These are phyloP conservation scores for Zaprionus africanus DNA, from an alignment of 1,140 invertebrate genomes.

Conservation along the genomic window DNA sequence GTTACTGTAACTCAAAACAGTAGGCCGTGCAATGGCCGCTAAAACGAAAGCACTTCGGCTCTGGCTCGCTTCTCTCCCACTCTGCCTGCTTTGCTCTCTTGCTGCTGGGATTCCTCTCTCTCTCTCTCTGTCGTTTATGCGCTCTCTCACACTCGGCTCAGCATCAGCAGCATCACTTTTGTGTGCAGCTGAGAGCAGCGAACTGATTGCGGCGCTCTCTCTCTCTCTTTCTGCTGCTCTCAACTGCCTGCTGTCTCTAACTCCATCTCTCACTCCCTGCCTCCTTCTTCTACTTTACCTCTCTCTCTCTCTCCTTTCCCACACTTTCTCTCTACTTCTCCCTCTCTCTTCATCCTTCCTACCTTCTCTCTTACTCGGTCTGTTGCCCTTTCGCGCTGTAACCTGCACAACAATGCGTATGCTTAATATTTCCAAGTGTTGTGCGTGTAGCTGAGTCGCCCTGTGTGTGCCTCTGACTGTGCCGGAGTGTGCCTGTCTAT, in stretches of 20 bases:
- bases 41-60: conserved; percentile 42
- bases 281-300: neutral
- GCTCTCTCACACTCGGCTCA: neutral
- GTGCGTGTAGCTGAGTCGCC: neutral
- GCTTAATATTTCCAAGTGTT: conserved; percentile 48
- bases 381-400: conserved; percentile 43
- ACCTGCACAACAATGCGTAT: conserved; percentile 74
- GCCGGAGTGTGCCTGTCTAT: neutral
- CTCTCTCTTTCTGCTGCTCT: neutral
- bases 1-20: conserved; percentile 68
- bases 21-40: conserved; percentile 73
- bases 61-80: conserved; percentile 2
- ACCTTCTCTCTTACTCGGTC: neutral
- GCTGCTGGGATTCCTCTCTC: no score
- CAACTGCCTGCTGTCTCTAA: neutral
- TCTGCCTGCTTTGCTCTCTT: neutral
- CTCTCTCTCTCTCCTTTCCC: neutral
- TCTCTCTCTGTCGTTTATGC: conserved; percentile 6
- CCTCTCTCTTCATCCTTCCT: conserved; percentile 33
- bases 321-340: conserved; percentile 12
- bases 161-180: neutral
- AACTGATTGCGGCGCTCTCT: neutral
- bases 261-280: neutral
- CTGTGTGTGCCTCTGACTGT: neutral
- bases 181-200: neutral